Evolutionary conservation across 2,113 vertebrate species (phyloP), one percentile per base, ranked within the genome.

Genomic region (Sander lucioperca): DNA sequence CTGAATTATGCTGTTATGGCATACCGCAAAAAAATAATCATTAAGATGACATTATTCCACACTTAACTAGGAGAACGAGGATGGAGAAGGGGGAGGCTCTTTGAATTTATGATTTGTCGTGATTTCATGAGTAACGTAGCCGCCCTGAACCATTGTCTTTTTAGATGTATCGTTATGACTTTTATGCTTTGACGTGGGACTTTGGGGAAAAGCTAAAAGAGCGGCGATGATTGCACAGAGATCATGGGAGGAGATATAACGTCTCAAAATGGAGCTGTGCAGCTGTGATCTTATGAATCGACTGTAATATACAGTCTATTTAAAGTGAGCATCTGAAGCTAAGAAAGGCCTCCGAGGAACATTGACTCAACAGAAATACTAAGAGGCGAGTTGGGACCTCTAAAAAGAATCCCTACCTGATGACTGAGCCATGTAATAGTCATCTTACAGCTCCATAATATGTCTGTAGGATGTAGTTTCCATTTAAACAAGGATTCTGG

Each of bases 1-100:
- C 91, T 97, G 95, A 95, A 96, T 96, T 94, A 97, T 96, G 91
- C 92, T 86, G 95, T 90, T 96, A 95, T 94, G 94, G 91, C 93
- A 82, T 61, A 87, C 88, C 70, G 91, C 94, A 94, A 95, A 95
- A 95, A 95, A 96, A 95, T 94, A 95, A 96, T 96, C 94, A 96
- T 96, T 95, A 96, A 93, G 92, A 95, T 94, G 93, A 95, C 95
- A 96, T 96, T 95, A 96, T 96, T 95, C 95, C 93, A 95, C 92
- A 92, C 91, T 94, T 94, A 95, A 95, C 94, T 92, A 93, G 92
- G 93, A 75, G 72, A 86, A 92, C 36, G 74, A 72, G 71, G 71
- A 43, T 23, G 77, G 58, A 8, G 67, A 50, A 58, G 2, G 15
- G 43, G 59, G 43, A 11, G 79, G 82, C 71, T 67, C 67, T 87